Percentiles rank a stretch among this genome's conserved stretches.
phyloP scores from a whole-genome alignment of 2,113 vertebrate genomes.

The Puma concolor region DNA sequence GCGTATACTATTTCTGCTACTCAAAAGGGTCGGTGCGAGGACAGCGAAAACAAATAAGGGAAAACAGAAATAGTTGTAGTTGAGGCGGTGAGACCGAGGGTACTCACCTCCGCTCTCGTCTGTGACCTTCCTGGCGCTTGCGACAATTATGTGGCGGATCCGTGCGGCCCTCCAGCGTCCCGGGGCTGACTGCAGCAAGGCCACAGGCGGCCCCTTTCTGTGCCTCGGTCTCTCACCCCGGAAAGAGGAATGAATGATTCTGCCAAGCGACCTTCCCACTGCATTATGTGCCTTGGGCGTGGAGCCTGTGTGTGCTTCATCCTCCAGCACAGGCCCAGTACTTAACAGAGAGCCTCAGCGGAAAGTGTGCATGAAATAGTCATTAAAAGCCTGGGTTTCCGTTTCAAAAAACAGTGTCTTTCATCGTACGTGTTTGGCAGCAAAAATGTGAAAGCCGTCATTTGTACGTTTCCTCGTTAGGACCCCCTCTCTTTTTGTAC shows the following conservation, averaged over 20 bases:
- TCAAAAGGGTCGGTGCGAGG: neutral
- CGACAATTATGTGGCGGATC: fast-evolving
- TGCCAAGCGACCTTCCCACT: neutral
- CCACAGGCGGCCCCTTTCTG: neutral
- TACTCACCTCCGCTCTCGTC: neutral
- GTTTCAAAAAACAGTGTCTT: neutral
- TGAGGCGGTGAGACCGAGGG: neutral
- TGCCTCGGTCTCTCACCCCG: neutral
- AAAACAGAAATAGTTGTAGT: neutral
- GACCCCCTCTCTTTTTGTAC: neutral
- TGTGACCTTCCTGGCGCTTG: neutral
- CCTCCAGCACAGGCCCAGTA: neutral
- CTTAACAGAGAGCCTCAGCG: too few relatives aligned
- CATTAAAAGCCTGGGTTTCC: neutral
- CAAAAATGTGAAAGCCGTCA: neutral
- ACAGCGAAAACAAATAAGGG: neutral
- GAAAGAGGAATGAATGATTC: too few relatives aligned
- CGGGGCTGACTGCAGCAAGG: too few relatives aligned
- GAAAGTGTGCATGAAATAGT: neutral
- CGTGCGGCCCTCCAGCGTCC: fast-evolving
- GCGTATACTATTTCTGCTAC: neutral
- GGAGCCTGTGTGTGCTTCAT: neutral
- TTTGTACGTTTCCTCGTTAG: neutral
- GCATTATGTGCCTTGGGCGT: neutral
- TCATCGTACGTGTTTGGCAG: neutral